phyloP scores from a whole-genome alignment of 2,113 vertebrate genomes.

The Rhadina sibilatrix region DNA sequence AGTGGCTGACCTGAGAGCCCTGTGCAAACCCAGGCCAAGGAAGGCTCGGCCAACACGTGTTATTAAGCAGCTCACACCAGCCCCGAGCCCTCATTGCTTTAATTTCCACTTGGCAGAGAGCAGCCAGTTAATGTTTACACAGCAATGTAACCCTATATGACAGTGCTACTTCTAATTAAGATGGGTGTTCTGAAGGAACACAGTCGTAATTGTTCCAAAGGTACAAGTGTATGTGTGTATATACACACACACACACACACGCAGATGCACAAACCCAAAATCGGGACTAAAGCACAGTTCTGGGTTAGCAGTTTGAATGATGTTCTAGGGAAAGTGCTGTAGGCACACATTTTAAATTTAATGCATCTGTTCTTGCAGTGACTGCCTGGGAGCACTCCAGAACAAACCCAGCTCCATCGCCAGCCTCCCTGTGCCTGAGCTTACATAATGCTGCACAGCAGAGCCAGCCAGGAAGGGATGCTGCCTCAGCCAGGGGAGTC shows the following conservation, averaged over 20 bases:
- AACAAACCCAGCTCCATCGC: neutral
- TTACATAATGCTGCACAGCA: constrained; percentile 35
- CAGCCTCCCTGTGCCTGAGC: neutral
- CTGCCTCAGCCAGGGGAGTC: neutral
- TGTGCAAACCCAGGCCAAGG: neutral
- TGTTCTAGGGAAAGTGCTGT: neutral
- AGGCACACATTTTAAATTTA: neutral
- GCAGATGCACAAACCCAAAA: neutral
- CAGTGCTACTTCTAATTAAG: neutral
- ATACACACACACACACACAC: rapidly evolving
- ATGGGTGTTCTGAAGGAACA: neutral
- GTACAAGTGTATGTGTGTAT: rapidly evolving
- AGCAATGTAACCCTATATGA: neutral
- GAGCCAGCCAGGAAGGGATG: neutral
- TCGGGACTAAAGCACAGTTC: neutral
- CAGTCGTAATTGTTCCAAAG: neutral
- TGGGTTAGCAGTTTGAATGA: rapidly evolving
- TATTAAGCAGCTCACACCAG: constrained; percentile 30
- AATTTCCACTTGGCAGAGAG: constrained; percentile 1
- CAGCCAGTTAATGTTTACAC: constrained; percentile 38
- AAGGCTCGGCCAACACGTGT: neutral
- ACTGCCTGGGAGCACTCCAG: neutral
- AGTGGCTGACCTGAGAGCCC: neutral
- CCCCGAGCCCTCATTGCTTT: neutral
- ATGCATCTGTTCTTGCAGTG: neutral